A percentile compares a stretch with the other conserved stretches of the same genome.
These are phyloP conservation scores for Seira ritae DNA, from an alignment of 2,888 invertebrate species.

Conservation along the genomic window DNA sequence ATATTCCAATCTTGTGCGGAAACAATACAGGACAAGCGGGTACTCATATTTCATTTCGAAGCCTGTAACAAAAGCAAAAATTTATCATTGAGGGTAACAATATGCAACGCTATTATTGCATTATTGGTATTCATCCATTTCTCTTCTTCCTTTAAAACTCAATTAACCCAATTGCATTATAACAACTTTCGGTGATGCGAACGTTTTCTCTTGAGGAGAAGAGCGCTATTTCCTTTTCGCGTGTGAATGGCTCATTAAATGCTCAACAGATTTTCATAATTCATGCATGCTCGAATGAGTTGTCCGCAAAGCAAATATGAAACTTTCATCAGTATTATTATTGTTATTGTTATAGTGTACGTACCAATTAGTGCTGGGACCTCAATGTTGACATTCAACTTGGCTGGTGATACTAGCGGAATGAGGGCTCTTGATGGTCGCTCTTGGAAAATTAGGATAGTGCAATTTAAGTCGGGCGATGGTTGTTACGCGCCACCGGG, in stretches of 20 bases:
- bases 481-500: constrained; percentile 69
- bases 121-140: constrained; percentile 15
- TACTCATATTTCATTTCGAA: constrained; percentile 71
- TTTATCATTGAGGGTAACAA: background rate
- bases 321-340: too few relatives aligned
- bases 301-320: too few relatives aligned
- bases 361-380: constrained; percentile 54
- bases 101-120: background rate
- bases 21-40: constrained; percentile 87
- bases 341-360: constrained; percentile 38
- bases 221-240: background rate
- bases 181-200: background rate
- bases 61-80: too few relatives aligned
- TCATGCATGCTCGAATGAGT: background rate
- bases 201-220: background rate
- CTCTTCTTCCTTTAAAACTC: constrained; percentile 35
- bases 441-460: constrained; percentile 72
- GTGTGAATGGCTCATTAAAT: background rate
- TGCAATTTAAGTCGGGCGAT: constrained; percentile 69
- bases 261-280: background rate
- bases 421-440: constrained; percentile 28
- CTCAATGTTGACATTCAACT: constrained; percentile 61
- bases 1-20: constrained; percentile 83
- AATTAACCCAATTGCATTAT: constrained; percentile 42
- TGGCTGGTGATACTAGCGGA: constrained; percentile 29